phyloP scores from a whole-genome alignment of 2,113 vertebrate genomes.

The Acrocephalus arundinaceus region DNA sequence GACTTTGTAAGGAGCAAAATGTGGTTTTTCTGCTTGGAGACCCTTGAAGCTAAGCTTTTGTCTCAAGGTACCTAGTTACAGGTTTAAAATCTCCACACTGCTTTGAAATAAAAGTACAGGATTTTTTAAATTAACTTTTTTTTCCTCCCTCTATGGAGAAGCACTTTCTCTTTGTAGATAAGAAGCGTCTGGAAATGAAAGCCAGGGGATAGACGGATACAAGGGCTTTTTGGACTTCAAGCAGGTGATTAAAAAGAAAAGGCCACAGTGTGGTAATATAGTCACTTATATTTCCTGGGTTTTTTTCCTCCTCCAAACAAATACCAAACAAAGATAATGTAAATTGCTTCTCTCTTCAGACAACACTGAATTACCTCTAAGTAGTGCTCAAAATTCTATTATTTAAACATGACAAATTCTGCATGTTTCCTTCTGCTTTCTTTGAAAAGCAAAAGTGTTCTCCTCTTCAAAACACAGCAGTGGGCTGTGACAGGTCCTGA shows the following conservation, averaged over 20 bases:
- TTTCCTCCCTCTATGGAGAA: background rate
- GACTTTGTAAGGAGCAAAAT: background rate
- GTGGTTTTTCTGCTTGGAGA: background rate
- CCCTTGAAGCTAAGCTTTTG: background rate
- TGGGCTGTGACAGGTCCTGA: rapidly evolving
- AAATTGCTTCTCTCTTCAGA: background rate
- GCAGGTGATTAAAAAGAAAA: background rate
- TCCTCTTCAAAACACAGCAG: background rate
- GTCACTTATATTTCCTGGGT: background rate
- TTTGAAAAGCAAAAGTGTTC: background rate
- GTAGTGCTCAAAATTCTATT: background rate
- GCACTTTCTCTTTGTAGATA: background rate
- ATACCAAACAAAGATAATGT: background rate
- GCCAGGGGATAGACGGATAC: background rate
- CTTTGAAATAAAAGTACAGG: background rate
- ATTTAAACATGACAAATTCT: background rate
- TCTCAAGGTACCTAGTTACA: background rate
- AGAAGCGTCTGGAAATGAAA: background rate
- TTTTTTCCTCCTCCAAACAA: background rate
- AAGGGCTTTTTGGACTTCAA: background rate
- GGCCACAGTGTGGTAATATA: background rate
- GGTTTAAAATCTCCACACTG: background rate
- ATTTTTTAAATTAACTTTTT: background rate
- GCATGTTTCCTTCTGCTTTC: background rate
- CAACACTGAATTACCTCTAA: background rate